Evolutionary conservation across 2,888 invertebrate genomes (phyloP).

Genomic region (Lithophane ornitopus): DNA sequence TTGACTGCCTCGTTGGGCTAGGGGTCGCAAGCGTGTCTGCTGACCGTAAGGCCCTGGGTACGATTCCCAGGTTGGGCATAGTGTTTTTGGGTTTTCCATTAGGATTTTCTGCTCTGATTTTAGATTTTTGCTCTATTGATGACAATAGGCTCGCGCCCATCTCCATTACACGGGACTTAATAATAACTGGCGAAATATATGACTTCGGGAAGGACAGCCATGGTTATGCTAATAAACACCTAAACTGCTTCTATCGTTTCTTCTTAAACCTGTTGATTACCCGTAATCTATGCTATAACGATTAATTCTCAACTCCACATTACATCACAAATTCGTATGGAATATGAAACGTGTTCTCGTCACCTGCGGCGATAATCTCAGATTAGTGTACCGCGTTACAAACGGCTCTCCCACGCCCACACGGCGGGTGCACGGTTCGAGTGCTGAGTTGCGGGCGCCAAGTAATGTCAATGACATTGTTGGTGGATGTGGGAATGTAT

Average conservation of each 20-base stretch:
- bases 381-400: constrained; percentile 45
- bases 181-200: background rate
- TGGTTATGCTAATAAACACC: background rate
- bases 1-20: background rate
- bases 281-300: constrained; percentile 14
- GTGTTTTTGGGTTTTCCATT: background rate
- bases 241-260: background rate
- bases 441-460: constrained; percentile 20
- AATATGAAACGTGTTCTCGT: constrained; percentile 29
- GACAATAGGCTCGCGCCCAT: background rate
- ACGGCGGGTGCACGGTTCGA: background rate
- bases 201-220: background rate
- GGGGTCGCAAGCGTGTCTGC: background rate
- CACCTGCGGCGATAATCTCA: constrained; percentile 54
- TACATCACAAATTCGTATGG: constrained; percentile 40
- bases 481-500: constrained; percentile 1
- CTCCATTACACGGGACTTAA: background rate
- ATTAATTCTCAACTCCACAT: constrained; percentile 14
- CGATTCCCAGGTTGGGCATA: background rate
- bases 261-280: background rate
- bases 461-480: constrained; percentile 59
- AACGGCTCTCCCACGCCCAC: constrained; percentile 59
- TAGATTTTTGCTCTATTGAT: background rate
- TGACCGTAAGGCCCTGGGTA: background rate
- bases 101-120: background rate